phyloP scores from a whole-genome alignment of 2,797 vertebrate genomes.

The Pampus argenteus region DNA sequence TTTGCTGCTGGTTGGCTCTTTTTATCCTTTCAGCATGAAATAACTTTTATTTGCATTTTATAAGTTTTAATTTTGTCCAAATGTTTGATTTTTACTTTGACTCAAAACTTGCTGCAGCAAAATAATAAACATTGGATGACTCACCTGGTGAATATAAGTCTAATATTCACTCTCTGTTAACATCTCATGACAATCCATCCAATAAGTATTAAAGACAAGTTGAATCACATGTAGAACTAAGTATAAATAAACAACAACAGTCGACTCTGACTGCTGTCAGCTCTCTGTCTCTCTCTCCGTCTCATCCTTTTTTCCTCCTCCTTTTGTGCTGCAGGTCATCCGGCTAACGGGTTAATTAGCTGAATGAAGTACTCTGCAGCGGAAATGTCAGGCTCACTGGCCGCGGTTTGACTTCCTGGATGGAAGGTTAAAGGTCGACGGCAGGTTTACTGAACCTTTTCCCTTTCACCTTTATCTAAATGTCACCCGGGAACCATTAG shows the following conservation, averaged over 20 bases:
- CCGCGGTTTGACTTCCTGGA: slow-evolving; percentile 82
- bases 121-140: too few species aligned
- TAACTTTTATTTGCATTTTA: too few species aligned
- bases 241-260: background rate
- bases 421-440: slow-evolving; percentile 69
- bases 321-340: slow-evolving; percentile 60
- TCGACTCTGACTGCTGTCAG: background rate
- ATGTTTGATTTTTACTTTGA: too few species aligned
- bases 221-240: background rate
- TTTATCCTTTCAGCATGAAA: too few species aligned
- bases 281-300: slow-evolving; percentile 7
- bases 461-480: slow-evolving; percentile 84
- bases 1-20: too few species aligned
- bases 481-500: slow-evolving; percentile 81
- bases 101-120: too few species aligned
- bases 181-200: too few species aligned
- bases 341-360: slow-evolving; percentile 84
- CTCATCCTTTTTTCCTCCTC: slow-evolving; percentile 26
- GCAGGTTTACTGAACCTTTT: slow-evolving; percentile 74
- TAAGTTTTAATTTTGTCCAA: too few species aligned
- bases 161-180: too few species aligned
- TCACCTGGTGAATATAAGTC: too few species aligned
- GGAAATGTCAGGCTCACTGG: slow-evolving; percentile 83
- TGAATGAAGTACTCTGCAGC: slow-evolving; percentile 74
- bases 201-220: too few species aligned